These are phyloP conservation scores for Urophycis tenuis DNA, from an alignment of 2,797 vertebrate genomes.

Conservation along the genomic window DNA sequence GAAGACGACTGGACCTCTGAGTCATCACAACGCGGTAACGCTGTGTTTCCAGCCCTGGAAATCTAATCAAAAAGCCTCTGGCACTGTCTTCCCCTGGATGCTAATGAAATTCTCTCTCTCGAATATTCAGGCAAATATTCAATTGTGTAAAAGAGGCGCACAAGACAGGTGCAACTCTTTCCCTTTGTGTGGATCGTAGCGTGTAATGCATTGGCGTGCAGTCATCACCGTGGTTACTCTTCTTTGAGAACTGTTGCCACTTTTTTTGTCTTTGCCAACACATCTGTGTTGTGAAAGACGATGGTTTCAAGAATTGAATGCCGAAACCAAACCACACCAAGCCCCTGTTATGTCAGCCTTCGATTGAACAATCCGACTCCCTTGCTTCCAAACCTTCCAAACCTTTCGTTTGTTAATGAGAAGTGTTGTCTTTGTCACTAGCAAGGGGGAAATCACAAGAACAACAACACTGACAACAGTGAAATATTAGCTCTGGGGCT, in stretches of 20 bases:
- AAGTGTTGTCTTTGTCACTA: neutral
- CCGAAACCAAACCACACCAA: neutral
- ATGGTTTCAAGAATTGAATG: neutral
- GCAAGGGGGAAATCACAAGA: neutral
- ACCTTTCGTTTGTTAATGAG: neutral
- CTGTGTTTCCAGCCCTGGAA: neutral
- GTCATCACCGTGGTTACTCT: too few species aligned
- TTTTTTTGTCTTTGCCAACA: neutral
- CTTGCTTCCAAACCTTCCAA: neutral
- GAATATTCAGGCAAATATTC: neutral
- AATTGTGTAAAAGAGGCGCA: neutral
- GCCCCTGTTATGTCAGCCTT: neutral
- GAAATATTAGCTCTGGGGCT: neutral
- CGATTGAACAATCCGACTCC: neutral
- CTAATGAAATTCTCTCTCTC: neutral
- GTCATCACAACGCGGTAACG: neutral
- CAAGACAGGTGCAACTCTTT: neutral
- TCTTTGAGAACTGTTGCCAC: too few species aligned
- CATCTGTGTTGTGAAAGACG: neutral
- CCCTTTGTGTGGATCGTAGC: too few species aligned
- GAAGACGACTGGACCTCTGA: neutral
- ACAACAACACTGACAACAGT: too few species aligned
- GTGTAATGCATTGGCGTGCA: too few species aligned
- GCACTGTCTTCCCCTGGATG: neutral
- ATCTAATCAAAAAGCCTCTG: neutral